Evolutionary conservation across 2,113 vertebrate species (phyloP).

Genomic region (Leuciscus idus): DNA sequence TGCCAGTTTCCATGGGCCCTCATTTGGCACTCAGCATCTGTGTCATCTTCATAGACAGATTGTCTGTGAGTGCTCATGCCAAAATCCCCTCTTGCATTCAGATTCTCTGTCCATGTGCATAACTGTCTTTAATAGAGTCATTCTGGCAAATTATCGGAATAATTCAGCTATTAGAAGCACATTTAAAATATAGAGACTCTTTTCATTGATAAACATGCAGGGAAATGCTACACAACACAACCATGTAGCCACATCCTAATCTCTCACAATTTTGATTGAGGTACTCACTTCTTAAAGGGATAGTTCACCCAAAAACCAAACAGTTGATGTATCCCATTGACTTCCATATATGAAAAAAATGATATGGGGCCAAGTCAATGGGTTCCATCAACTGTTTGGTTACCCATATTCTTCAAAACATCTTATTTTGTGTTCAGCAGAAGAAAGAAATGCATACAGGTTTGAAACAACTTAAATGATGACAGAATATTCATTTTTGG

Average conservation of each 20-base stretch:
- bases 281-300: not conserved
- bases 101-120: conserved; percentile 11
- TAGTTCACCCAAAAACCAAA: too few relatives aligned
- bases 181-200: not conserved
- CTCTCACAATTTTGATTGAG: not conserved
- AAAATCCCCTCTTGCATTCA: conserved; percentile 10
- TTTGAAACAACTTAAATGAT: too few relatives aligned
- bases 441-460: too few relatives aligned
- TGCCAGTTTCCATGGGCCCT: conserved; percentile 30
- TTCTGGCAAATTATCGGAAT: not conserved
- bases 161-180: not conserved
- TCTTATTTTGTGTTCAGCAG: too few relatives aligned
- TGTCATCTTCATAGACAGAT: conserved; percentile 13
- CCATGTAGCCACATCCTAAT: not conserved
- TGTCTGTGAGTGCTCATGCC: conserved; percentile 4
- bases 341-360: too few relatives aligned
- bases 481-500: too few relatives aligned
- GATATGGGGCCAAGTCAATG: too few relatives aligned
- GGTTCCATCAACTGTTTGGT: too few relatives aligned
- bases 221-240: too few relatives aligned
- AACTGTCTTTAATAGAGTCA: not conserved
- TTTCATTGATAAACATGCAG: not conserved
- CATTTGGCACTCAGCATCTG: conserved; percentile 7
- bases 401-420: too few relatives aligned
- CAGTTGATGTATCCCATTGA: too few relatives aligned